Percentiles rank a stretch among this genome's conserved stretches.
These are phyloP conservation scores for Eupeodes luniger DNA, from an alignment of 2,888 invertebrate genomes.

Conservation along the genomic window DNA sequence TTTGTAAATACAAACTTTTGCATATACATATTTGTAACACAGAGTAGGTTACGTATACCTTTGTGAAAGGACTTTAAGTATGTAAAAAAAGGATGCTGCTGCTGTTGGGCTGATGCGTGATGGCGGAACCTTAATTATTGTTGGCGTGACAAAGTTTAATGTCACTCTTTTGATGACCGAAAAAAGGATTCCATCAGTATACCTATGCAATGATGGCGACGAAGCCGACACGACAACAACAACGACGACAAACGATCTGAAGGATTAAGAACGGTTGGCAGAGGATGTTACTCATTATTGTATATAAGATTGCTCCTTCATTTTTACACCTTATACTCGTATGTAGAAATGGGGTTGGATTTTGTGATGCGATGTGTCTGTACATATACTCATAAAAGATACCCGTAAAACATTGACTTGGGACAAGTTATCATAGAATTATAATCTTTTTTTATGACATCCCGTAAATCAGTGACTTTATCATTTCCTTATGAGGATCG, in stretches of 20 bases:
- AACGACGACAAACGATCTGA: not conserved
- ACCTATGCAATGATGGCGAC: constrained; percentile 18
- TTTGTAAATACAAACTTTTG: too few species aligned
- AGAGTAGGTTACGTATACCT: too few species aligned
- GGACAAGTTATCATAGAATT: constrained; percentile 82
- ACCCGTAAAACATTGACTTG: constrained; percentile 83
- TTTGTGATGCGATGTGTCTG: not conserved
- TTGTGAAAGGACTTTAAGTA: not conserved
- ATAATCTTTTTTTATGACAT: constrained; percentile 77
- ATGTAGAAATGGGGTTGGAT: not conserved
- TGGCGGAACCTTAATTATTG: constrained; percentile 62
- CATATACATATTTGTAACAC: too few species aligned
- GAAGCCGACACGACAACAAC: not conserved
- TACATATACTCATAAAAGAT: constrained; percentile 33
- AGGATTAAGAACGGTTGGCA: constrained; percentile 46
- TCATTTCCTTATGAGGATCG: not conserved
- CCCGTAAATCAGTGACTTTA: constrained; percentile 65
- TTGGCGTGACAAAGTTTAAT: constrained; percentile 65
- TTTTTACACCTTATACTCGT: not conserved
- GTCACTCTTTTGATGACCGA: constrained; percentile 54
- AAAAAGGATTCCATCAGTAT: constrained; percentile 48
- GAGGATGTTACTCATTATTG: constrained; percentile 9
- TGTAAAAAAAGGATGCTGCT: constrained; percentile 42
- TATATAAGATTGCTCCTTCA: not conserved
- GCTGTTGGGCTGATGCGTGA: not conserved